phyloP scores from a whole-genome alignment of 1,140 invertebrate species.

The Chironomus tepperi region DNA sequence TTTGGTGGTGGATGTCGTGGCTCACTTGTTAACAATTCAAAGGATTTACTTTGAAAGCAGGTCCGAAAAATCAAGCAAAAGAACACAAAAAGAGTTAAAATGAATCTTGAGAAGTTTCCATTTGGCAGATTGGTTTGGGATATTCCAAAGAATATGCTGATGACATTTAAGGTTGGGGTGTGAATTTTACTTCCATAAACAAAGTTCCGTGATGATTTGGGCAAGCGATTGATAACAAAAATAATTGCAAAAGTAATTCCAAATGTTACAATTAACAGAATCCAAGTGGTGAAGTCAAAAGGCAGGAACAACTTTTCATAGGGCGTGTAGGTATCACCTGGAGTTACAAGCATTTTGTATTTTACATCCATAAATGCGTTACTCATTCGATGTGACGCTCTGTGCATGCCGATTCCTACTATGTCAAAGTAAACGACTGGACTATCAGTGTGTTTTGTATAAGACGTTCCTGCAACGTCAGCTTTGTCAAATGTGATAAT shows the following conservation, averaged over 20 bases:
- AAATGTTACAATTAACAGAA: not conserved
- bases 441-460: too few species aligned
- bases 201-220: not conserved
- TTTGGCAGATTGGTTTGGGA: not conserved
- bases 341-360: too few species aligned
- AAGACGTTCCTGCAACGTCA: too few species aligned
- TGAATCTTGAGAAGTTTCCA: not conserved
- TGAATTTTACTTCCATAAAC: not conserved
- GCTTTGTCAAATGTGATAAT: too few species aligned
- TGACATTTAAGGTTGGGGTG: not conserved
- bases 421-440: too few species aligned
- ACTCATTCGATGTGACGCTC: too few species aligned
- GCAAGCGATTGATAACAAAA: not conserved
- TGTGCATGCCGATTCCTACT: too few species aligned
- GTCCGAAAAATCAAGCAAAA: not conserved
- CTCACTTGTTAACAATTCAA: not conserved
- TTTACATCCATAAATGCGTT: too few species aligned
- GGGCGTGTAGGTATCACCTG: not conserved
- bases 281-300: not conserved
- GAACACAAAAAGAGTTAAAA: not conserved
- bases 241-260: not conserved
- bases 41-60: not conserved
- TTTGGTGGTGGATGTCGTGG: not conserved
- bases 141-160: not conserved
- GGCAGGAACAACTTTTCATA: not conserved